A percentile compares a stretch with the other conserved stretches of the same genome.
These are phyloP conservation scores for Solea senegalensis DNA, from an alignment of 2,113 vertebrate genomes.

Conservation along the genomic window DNA sequence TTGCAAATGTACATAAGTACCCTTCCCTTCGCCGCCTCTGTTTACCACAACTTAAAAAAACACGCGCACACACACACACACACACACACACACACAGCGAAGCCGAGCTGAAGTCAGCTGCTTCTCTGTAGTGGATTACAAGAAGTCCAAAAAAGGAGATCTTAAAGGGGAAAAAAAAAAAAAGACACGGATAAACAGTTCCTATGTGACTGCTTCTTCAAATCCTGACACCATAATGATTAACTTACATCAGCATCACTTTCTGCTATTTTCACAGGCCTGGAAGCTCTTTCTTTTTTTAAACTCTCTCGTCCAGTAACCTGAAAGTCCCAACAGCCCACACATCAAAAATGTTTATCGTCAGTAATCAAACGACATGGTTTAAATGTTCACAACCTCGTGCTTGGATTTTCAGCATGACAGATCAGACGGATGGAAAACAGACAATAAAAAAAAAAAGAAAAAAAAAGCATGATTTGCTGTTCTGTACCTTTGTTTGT, in stretches of 20 bases:
- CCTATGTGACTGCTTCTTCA: constrained; percentile 38
- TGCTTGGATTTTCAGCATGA: constrained; percentile 14
- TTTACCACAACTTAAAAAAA: constrained; percentile 72
- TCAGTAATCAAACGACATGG: neutral
- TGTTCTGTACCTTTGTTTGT: constrained; percentile 20
- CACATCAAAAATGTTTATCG: constrained; percentile 41
- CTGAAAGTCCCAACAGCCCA: constrained; percentile 76
- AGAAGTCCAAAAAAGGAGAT: constrained; percentile 44
- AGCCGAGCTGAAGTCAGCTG: constrained; percentile 56
- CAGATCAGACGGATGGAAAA: constrained; percentile 20
- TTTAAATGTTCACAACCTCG: neutral
- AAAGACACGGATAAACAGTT: constrained; percentile 38
- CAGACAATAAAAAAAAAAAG: constrained; percentile 6
- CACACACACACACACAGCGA: constrained; percentile 50
- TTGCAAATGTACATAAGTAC: constrained; percentile 62
- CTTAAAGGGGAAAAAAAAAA: constrained; percentile 39
- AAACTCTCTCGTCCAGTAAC: constrained; percentile 89
- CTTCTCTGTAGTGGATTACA: constrained; percentile 62
- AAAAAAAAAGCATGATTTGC: constrained; percentile 2
- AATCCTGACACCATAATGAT: constrained; percentile 36
- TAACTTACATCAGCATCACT: constrained; percentile 95
- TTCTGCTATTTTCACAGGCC: constrained; percentile 95
- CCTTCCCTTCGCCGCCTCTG: constrained; percentile 62
- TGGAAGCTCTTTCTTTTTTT: constrained; percentile 87
- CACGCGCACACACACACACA: constrained; percentile 41